These are phyloP conservation scores for Lepus timidus DNA, from an alignment of 2,113 vertebrate genomes.

Conservation along the genomic window DNA sequence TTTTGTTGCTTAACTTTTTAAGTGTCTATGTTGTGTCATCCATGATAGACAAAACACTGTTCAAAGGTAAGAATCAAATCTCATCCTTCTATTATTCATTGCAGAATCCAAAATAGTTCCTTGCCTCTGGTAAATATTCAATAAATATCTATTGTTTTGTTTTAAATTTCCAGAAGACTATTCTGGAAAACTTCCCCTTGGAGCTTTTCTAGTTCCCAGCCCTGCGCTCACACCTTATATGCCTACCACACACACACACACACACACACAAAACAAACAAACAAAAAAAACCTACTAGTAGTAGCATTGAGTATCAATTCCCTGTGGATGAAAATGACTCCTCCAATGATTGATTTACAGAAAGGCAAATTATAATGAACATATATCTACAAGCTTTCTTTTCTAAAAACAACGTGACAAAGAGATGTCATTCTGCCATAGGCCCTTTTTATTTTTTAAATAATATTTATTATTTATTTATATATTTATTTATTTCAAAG, in stretches of 20 bases:
- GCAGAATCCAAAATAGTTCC: constrained; percentile 35
- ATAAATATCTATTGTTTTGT: constrained; percentile 45
- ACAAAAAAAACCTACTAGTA: not conserved
- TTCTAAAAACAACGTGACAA: constrained; percentile 33
- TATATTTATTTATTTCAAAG: too few species aligned
- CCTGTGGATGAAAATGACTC: not conserved
- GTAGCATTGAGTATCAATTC: not conserved
- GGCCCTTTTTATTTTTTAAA: not conserved
- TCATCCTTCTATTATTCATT: not conserved
- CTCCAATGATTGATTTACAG: not conserved
- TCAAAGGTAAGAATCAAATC: constrained; percentile 19
- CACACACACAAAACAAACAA: not conserved
- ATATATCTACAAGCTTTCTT: not conserved
- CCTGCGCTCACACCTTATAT: not conserved
- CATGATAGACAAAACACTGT: not conserved
- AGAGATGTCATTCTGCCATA: not conserved
- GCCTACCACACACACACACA: not conserved
- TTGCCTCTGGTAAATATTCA: constrained; percentile 48
- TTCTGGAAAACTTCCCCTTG: not conserved
- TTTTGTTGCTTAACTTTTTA: not conserved
- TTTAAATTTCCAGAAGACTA: not conserved
- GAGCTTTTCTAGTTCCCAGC: not conserved
- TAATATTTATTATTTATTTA: too few species aligned
- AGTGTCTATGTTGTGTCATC: not conserved
- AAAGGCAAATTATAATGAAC: constrained; percentile 23